These are phyloP conservation scores for Cyprinodon tularosa DNA, from an alignment of 2,113 vertebrate genomes.

Conservation along the genomic window DNA sequence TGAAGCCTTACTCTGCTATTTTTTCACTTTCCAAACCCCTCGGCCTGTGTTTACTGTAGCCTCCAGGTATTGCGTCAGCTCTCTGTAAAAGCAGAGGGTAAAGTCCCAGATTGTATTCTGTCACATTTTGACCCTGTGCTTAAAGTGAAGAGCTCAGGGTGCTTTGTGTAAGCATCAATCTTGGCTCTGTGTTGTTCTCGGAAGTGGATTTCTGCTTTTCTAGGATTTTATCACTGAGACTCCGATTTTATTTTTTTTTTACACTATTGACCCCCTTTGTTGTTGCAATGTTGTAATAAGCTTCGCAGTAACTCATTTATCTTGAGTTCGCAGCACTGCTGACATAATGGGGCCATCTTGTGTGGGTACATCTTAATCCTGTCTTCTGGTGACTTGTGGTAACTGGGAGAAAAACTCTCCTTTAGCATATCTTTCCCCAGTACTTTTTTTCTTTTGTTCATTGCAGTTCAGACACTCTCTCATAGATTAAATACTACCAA, in stretches of 20 bases:
- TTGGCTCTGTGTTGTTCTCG: conserved; percentile 14
- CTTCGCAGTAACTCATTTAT: conserved; percentile 60
- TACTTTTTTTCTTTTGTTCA: background rate
- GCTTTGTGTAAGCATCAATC: conserved; percentile 2
- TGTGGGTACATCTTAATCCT: conserved; percentile 47
- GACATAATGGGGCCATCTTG: conserved; percentile 74
- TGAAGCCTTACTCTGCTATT: background rate
- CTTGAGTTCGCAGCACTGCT: conserved; percentile 46
- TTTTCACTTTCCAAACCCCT: conserved; percentile 22
- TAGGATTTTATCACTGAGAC: conserved; percentile 42
- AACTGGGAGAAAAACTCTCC: conserved; percentile 23
- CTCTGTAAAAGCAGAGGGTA: conserved; percentile 35
- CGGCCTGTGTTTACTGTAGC: conserved; percentile 39
- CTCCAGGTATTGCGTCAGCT: conserved; percentile 31
- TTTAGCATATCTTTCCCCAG: conserved; percentile 3
- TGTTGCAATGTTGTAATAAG: conserved; percentile 52
- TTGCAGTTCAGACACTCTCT: background rate
- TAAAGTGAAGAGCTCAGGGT: conserved; percentile 5
- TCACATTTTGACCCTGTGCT: conserved; percentile 25
- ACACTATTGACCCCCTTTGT: conserved; percentile 15
- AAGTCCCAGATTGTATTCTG: conserved; percentile 2
- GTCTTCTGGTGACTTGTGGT: conserved; percentile 47
- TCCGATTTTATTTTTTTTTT: conserved; percentile 17
- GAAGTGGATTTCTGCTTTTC: conserved; percentile 34
- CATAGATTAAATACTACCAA: background rate